phyloP scores from a whole-genome alignment of 2,113 vertebrate genomes.

The Pseudolaguvia tuberculata region DNA sequence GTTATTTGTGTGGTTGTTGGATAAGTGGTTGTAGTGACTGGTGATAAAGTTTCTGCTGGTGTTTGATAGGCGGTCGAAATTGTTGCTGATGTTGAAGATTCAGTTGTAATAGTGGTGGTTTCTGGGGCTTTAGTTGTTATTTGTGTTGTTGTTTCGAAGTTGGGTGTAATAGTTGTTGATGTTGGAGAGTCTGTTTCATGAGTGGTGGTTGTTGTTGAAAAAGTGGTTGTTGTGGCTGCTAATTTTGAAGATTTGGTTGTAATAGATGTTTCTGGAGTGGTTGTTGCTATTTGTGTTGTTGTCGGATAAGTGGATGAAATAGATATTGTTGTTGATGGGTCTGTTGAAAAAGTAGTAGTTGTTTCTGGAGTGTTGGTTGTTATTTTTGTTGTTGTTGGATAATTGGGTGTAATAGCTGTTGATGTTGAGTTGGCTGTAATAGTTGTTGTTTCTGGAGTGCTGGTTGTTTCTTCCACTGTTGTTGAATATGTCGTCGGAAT shows the following conservation, averaged over 20 bases:
- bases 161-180: background rate
- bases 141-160: background rate
- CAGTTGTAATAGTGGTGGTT: background rate
- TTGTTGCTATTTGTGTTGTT: background rate
- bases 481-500: no score
- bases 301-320: background rate
- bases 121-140: background rate
- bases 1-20: no score
- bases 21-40: no score
- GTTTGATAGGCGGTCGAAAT: no score
- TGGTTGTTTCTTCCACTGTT: no score
- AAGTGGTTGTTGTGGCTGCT: no score
- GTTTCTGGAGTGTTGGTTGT: background rate
- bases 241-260: no score
- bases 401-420: background rate
- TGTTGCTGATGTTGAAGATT: background rate
- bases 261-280: background rate
- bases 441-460: background rate
- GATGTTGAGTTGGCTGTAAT: background rate
- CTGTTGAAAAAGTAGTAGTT: background rate
- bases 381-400: background rate
- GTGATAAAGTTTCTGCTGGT: no score
- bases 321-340: background rate
- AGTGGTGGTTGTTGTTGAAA: no score
- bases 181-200: no score